Percentiles rank a stretch among this genome's conserved stretches.
These are phyloP conservation scores for Romanogobio albipinnatus DNA, from an alignment of 2,113 vertebrate genomes.

Conservation along the genomic window DNA sequence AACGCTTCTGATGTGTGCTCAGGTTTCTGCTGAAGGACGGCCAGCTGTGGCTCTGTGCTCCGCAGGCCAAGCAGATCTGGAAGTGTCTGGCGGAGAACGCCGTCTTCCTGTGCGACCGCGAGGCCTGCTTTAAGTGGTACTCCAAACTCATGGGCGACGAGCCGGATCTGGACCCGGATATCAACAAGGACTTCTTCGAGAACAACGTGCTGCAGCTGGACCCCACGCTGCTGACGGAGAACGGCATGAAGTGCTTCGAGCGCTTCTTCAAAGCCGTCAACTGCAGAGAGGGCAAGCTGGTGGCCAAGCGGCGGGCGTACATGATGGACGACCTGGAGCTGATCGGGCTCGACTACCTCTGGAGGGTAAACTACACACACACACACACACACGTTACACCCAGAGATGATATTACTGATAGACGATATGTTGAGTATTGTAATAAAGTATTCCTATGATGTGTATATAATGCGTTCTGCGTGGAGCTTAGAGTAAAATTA, in stretches of 20 bases:
- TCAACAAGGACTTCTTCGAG: conserved; percentile 99
- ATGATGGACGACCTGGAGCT: conserved; percentile 99
- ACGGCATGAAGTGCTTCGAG: conserved; percentile 99
- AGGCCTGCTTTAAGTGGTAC: conserved; percentile 99
- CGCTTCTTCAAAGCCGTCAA: conserved; percentile 99
- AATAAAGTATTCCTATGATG: too few species aligned
- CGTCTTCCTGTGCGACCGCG: conserved; percentile 96
- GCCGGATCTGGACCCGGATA: conserved; percentile 97
- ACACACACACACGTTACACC: too few species aligned
- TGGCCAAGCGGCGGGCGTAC: conserved; percentile 95
- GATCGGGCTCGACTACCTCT: conserved; percentile 98
- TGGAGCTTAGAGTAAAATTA: too few species aligned
- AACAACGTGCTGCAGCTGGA: conserved; percentile 98
- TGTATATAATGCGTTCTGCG: too few species aligned
- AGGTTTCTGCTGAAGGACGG: conserved; percentile 98
- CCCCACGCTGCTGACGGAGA: conserved; percentile 96
- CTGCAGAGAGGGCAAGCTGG: conserved; percentile 97
- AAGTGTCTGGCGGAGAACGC: conserved; percentile 99
- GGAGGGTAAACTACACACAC: conserved; percentile 82
- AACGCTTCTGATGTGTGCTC: neutral
- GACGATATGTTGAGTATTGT: too few species aligned
- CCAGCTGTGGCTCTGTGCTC: conserved; percentile 97
- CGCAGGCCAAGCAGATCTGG: conserved; percentile 99
- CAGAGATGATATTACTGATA: too few species aligned
- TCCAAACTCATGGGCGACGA: conserved; percentile 99